A percentile compares a stretch with the other conserved stretches of the same genome.
These are phyloP conservation scores for Rhinatrema bivittatum DNA, from an alignment of 2,797 vertebrate species.

Conservation along the genomic window DNA sequence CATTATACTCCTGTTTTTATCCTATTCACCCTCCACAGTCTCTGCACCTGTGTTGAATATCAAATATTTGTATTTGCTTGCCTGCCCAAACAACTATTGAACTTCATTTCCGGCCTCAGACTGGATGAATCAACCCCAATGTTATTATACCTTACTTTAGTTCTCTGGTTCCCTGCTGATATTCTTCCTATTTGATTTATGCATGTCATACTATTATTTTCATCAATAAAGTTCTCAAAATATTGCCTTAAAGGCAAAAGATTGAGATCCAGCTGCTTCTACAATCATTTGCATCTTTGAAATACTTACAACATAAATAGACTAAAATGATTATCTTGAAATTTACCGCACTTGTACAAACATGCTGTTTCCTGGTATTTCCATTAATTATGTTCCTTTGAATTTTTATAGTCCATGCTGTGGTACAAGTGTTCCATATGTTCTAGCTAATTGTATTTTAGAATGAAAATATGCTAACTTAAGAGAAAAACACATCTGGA, in stretches of 20 bases:
- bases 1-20: too few relatives aligned
- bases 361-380: conserved; percentile 29
- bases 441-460: conserved; percentile 30
- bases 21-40: too few relatives aligned
- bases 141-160: too few relatives aligned
- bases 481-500: not conserved
- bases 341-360: conserved; percentile 22
- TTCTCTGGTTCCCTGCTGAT: not conserved
- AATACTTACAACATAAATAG: conserved; percentile 31
- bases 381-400: conserved; percentile 33
- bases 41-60: too few relatives aligned
- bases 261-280: conserved; percentile 25
- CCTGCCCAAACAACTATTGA: too few relatives aligned
- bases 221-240: conserved; percentile 21
- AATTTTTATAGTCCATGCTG: conserved; percentile 29
- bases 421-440: conserved; percentile 16
- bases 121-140: too few relatives aligned
- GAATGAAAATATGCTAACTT: conserved; percentile 6
- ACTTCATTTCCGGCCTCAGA: too few relatives aligned
- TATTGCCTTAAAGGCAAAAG: too few relatives aligned
- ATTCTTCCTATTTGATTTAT: conserved; percentile 19
- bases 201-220: conserved; percentile 14
- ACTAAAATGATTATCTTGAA: conserved; percentile 26
- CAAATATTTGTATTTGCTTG: too few relatives aligned
- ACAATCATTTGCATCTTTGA: conserved; percentile 27